A percentile compares a stretch with the other conserved stretches of the same genome.
Evolutionary conservation across 1,140 invertebrate species (phyloP).

Genomic region (Nephila pilipes): DNA sequence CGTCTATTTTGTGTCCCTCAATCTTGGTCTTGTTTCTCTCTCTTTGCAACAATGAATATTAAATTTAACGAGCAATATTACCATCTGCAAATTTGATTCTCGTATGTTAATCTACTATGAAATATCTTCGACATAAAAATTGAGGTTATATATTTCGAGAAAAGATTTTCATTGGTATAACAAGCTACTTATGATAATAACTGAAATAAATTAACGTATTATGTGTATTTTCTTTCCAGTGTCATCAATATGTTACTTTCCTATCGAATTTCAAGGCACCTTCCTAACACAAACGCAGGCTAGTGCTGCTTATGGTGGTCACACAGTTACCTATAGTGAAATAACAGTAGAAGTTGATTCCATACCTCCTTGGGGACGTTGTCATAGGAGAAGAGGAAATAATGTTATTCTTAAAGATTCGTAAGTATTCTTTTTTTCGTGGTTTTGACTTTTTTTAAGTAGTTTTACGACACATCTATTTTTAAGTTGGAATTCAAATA

Average conservation of each 20-base stretch:
- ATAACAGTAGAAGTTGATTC: slow-evolving; percentile 86
- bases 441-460: too few relatives aligned
- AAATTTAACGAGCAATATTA: too few relatives aligned
- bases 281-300: slow-evolving; percentile 84
- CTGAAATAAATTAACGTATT: background rate
- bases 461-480: too few relatives aligned
- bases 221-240: slow-evolving; percentile 49
- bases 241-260: slow-evolving; percentile 84
- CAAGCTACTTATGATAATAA: background rate
- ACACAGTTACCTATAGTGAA: slow-evolving; percentile 83
- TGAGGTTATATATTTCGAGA: too few relatives aligned
- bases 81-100: too few relatives aligned
- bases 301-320: slow-evolving; percentile 80
- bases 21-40: too few relatives aligned
- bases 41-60: too few relatives aligned
- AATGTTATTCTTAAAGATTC: slow-evolving; percentile 85
- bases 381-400: slow-evolving; percentile 84
- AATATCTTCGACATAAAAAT: too few relatives aligned
- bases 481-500: too few relatives aligned
- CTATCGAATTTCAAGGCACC: slow-evolving; percentile 86
- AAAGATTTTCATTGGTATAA: background rate
- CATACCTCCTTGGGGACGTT: slow-evolving; percentile 87
- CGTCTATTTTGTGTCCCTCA: too few relatives aligned
- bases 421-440: slow-evolving; percentile 9
- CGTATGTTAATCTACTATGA: too few relatives aligned